Evolutionary conservation across 64 coral and sea anemone genomes (phyloP).

Genomic region (Pachyseris speciosa): DNA sequence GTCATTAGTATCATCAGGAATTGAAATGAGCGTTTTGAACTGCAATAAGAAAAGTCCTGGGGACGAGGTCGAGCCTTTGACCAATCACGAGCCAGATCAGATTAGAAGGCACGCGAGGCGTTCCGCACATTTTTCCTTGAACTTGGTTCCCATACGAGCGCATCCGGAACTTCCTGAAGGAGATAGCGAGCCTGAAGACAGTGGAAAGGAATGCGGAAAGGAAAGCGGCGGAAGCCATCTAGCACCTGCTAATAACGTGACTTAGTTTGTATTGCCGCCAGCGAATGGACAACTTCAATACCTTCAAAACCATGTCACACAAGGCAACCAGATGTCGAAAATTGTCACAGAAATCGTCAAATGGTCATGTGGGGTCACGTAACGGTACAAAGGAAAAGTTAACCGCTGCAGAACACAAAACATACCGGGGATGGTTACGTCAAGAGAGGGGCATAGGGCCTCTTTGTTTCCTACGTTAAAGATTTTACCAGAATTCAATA

Average conservation of each 20-base stretch:
- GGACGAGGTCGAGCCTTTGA: not conserved
- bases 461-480: no score
- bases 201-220: conserved; percentile 21
- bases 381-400: no score
- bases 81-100: conserved; percentile 52
- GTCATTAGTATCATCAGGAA: conserved; percentile 10
- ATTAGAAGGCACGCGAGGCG: conserved; percentile 32
- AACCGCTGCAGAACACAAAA: no score
- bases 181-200: conserved; percentile 71
- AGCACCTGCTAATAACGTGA: not conserved
- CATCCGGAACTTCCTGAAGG: conserved; percentile 68
- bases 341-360: no score
- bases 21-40: conserved; percentile 15
- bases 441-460: no score
- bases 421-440: no score
- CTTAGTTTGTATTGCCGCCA: not conserved
- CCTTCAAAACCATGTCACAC: not conserved
- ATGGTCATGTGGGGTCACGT: no score
- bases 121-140: conserved; percentile 65
- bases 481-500: no score
- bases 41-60: conserved; percentile 23
- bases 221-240: not conserved
- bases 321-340: not conserved
- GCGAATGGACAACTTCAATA: not conserved
- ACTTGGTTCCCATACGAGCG: conserved; percentile 55